Evolutionary conservation across 2,888 invertebrate species (phyloP).

Genomic region (Athripsodes cinereus): DNA sequence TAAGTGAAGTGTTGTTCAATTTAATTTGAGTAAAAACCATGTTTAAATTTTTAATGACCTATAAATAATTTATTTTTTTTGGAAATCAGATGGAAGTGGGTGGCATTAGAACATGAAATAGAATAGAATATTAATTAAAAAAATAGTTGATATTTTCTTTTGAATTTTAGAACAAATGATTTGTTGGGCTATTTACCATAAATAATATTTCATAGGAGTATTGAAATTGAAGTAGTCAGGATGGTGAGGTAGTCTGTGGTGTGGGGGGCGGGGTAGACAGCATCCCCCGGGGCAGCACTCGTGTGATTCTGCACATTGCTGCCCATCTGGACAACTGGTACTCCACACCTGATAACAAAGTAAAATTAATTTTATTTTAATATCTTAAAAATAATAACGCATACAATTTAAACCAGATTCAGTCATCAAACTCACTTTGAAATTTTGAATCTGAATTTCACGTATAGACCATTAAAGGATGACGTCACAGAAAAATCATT

Average conservation of each 20-base stretch:
- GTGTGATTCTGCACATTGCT: slow-evolving; percentile 66
- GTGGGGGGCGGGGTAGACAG: slow-evolving; percentile 49
- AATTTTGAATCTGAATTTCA: too few relatives aligned
- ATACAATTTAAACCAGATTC: too few relatives aligned
- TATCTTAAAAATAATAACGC: too few relatives aligned
- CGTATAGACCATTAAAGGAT: too few relatives aligned
- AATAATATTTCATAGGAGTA: slow-evolving; percentile 60
- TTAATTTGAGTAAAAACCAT: too few relatives aligned
- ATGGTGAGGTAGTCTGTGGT: slow-evolving; percentile 42
- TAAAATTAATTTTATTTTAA: too few relatives aligned
- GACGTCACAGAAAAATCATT: too few relatives aligned
- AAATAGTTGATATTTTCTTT: background rate
- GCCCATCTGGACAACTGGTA: slow-evolving; percentile 58
- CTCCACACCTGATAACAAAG: slow-evolving; percentile 41
- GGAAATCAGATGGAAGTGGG: too few relatives aligned
- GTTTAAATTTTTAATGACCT: too few relatives aligned
- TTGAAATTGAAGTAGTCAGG: slow-evolving; percentile 52
- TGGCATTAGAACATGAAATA: background rate
- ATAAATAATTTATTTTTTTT: too few relatives aligned
- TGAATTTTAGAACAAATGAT: background rate
- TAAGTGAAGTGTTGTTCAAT: too few relatives aligned
- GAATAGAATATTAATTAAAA: background rate
- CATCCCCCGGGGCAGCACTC: slow-evolving; percentile 70
- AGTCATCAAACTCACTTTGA: too few relatives aligned
- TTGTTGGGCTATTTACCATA: slow-evolving; percentile 41